These are phyloP conservation scores for Schizothorax lantsangensis DNA, from an alignment of 2,797 vertebrate species.

Conservation along the genomic window DNA sequence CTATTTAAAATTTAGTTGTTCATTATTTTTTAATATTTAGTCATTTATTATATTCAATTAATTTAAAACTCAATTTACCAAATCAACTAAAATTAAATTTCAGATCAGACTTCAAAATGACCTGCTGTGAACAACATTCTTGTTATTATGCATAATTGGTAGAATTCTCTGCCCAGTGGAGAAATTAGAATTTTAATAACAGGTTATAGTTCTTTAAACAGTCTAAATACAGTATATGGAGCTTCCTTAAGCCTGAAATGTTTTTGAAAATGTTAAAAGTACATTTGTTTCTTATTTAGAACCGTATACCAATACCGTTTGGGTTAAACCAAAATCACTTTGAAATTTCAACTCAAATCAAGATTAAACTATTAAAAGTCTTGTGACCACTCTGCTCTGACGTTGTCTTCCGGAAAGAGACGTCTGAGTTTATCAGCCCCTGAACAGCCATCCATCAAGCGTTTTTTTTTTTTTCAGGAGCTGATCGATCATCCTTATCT, in stretches of 20 bases:
- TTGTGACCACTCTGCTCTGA: constrained; percentile 61
- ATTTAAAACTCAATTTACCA: neutral
- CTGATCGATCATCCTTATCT: constrained; percentile 78
- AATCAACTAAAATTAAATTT: neutral
- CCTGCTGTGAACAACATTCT: neutral
- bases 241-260: neutral
- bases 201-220: neutral
- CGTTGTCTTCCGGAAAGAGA: constrained; percentile 70
- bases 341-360: constrained; percentile 44
- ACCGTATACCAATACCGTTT: neutral
- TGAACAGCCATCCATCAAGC: constrained; percentile 68
- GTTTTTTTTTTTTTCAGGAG: constrained; percentile 55
- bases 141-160: neutral
- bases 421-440: constrained; percentile 69
- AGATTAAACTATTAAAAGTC: constrained; percentile 32
- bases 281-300: neutral
- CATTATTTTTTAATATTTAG: too few relatives aligned
- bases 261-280: neutral
- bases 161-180: neutral
- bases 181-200: neutral
- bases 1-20: too few relatives aligned
- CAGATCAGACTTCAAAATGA: neutral
- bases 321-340: constrained; percentile 13
- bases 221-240: neutral
- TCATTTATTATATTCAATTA: neutral